A percentile compares a stretch with the other conserved stretches of the same genome.
Conservation (phyloP, 53 echinoderm and acorn worm genomes). For the Crossaster papposus region DNA sequence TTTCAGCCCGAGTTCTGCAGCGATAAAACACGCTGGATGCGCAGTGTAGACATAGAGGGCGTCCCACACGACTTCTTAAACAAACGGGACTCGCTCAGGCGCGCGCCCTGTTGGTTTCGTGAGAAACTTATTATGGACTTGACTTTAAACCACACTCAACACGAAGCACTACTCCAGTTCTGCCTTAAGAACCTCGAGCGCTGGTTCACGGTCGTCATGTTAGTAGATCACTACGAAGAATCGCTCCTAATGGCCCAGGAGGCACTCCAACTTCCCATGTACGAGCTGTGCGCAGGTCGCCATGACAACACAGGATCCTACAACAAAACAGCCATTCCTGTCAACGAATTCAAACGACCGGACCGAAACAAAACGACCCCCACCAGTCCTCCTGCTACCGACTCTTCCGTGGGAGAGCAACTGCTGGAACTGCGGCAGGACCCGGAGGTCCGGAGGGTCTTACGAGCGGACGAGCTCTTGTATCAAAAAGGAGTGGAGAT, state of each 20-base stretch:
- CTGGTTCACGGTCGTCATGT: constrained; percentile 86
- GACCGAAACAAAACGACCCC: constrained; percentile 32
- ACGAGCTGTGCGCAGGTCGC: constrained; percentile 65
- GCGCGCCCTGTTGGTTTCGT: constrained; percentile 91
- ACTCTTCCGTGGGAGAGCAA: constrained; percentile 37
- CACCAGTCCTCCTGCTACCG: constrained; percentile 25
- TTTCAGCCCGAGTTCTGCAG: constrained; percentile 84
- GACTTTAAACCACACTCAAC: constrained; percentile 60
- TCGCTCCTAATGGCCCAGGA: constrained; percentile 80
- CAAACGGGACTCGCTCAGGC: not conserved
- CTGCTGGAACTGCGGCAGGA: constrained; percentile 66
- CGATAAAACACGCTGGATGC: constrained; percentile 56
- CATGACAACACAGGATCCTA: constrained; percentile 50
- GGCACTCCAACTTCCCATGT: constrained; percentile 80
- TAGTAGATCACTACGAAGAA: constrained; percentile 85
- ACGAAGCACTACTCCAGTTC: constrained; percentile 61
- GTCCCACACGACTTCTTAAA: constrained; percentile 74
- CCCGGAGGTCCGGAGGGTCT: constrained; percentile 57
- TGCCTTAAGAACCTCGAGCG: constrained; percentile 77
- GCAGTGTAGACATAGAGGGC: constrained; percentile 65
- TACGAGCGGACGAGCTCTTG: constrained; percentile 52
- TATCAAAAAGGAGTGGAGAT: constrained; percentile 66
- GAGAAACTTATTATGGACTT: constrained; percentile 83
- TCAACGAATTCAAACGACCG: not conserved
- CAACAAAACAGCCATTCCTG: constrained; percentile 10